phyloP scores from a whole-genome alignment of 2,888 invertebrate genomes.

The Salticus scenicus region DNA sequence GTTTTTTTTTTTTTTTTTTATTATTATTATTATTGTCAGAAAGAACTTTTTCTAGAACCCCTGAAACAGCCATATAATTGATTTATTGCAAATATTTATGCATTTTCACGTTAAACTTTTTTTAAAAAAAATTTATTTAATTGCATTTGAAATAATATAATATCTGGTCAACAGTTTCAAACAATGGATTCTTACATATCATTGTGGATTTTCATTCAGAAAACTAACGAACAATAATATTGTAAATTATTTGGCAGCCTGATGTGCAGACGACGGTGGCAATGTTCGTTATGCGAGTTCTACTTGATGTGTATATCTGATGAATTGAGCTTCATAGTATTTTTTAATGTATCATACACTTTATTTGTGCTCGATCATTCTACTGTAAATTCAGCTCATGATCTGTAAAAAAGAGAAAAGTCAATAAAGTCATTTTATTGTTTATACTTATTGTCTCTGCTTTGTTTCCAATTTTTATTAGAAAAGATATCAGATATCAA shows the following conservation, averaged over 20 bases:
- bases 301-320: neutral
- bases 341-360: constrained; percentile 60
- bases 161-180: no score
- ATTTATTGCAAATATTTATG: no score
- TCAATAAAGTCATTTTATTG: constrained; percentile 68
- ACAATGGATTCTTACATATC: neutral
- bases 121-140: no score
- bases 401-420: constrained; percentile 38
- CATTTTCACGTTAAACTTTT: no score
- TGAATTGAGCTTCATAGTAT: constrained; percentile 54
- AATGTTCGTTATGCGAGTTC: neutral
- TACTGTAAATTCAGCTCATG: constrained; percentile 41
- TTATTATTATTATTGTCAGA: no score
- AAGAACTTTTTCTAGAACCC: no score
- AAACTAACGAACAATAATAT: neutral
- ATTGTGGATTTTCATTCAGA: neutral
- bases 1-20: no score
- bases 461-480: no score
- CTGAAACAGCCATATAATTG: no score
- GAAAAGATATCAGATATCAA: no score
- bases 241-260: neutral
- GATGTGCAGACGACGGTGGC: neutral
- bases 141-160: no score
- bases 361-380: constrained; percentile 23
- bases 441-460: no score